Base-by-base conservation (phyloP, 1,140 invertebrate genomes). In the Yoshiicerus persimilis region DNA sequence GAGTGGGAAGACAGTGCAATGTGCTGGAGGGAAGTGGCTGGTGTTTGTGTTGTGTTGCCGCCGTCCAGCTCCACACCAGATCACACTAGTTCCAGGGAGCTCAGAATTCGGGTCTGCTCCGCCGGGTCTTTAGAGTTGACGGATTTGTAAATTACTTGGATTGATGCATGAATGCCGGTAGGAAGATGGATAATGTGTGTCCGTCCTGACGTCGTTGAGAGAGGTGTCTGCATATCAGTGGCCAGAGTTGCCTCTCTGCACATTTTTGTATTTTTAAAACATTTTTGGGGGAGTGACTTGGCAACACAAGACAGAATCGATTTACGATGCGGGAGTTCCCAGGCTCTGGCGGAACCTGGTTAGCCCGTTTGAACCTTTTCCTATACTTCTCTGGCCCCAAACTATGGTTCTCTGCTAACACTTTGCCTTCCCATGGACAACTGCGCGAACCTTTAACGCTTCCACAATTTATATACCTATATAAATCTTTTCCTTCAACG, bases 291-390 rank as follows among this genome's bases (percentile, higher is more conserved):
- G 32, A 88, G 62, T 88, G 87, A 88, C 84, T 88, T 88, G 87
- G 87, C 87, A 88, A 84, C 87, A 85, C 23, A 62, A 88, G 80
- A 83, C 41, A 64, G 84, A 88, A 88, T 88, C 87, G 87, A 88
- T 88, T 88, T 88, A 88, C 87, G 87, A 88, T 88, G 87, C 87
- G 75, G 56, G 47, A 64, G 75, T 80, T 80, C 75, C 75, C 75
- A 80, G 75, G 30, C 75, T 80, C 25, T 77, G 86, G 66, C 66
- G 66, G 86, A 87, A 87, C 66, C 34, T 47, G 36, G 34, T 87
- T 87, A 75, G 62, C 62, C 66, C 16, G 85, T 62, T 70, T 86
- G 85, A 86, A 62, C 85, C 85, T 86, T 70, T 86, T 86, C 20
- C 30, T 38, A 62, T 86, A 62, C 56, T 80, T 80, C 34, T 32